Evolutionary conservation across 2,113 vertebrate genomes (phyloP).

Genomic region (Indicator indicator): DNA sequence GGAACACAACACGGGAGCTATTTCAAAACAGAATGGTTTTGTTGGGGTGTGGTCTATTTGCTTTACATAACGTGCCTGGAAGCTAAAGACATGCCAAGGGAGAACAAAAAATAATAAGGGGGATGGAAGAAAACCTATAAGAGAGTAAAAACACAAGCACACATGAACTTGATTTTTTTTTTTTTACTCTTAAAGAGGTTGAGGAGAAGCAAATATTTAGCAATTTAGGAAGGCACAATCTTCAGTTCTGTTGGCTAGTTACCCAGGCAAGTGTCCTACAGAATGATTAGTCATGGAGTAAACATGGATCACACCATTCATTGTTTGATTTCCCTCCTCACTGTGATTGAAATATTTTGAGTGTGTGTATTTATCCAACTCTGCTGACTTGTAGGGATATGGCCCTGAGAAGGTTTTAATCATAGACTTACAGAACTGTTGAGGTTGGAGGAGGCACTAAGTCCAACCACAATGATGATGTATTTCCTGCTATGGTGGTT

Average conservation of each 20-base stretch:
- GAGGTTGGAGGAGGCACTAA: too few species aligned
- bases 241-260: neutral
- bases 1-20: neutral
- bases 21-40: neutral
- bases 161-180: rapidly evolving
- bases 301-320: neutral
- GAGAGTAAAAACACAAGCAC: neutral
- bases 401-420: neutral
- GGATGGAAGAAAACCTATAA: neutral
- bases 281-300: neutral
- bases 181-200: neutral
- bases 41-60: neutral
- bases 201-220: neutral
- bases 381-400: neutral
- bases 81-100: neutral
- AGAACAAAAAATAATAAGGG: neutral
- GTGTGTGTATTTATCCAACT: neutral
- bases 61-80: neutral
- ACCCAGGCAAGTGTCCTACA: neutral
- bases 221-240: neutral
- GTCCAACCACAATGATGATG: too few species aligned
- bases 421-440: too few species aligned
- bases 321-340: neutral
- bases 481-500: neutral
- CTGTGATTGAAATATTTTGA: neutral